Percentiles rank a stretch among this genome's conserved stretches.
Conservation (phyloP, 2,797 vertebrate species). For the Ptychobarbus kaznakovi region DNA sequence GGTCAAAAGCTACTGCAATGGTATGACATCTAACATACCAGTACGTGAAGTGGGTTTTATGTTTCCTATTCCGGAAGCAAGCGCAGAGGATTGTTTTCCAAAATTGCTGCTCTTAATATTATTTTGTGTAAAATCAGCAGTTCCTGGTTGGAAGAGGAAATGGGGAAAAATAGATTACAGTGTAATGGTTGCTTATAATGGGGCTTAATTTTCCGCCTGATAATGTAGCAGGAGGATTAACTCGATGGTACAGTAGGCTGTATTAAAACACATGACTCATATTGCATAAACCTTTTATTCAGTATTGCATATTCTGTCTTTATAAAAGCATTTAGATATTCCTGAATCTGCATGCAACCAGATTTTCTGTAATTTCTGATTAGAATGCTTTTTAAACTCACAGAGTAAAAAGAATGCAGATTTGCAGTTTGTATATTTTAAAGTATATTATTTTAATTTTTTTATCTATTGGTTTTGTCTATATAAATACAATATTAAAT, state of each 20-base stretch:
- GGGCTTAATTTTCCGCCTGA: slow-evolving; percentile 20
- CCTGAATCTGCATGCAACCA: not conserved
- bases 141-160: slow-evolving; percentile 25
- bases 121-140: slow-evolving; percentile 31
- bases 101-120: slow-evolving; percentile 6
- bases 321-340: slow-evolving; percentile 16
- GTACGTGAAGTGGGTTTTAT: slow-evolving; percentile 11
- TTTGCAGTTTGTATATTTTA: not conserved
- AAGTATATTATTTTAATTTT: not conserved
- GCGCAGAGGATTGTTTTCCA: not conserved
- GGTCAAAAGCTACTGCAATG: slow-evolving; percentile 48
- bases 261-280: slow-evolving; percentile 37
- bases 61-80: slow-evolving; percentile 40
- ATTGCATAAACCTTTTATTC: slow-evolving; percentile 17
- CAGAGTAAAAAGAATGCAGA: not conserved
- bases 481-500: not conserved
- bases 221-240: slow-evolving; percentile 28
- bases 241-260: slow-evolving; percentile 5
- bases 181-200: slow-evolving; percentile 26
- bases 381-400: not conserved
- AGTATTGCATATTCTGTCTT: slow-evolving; percentile 19
- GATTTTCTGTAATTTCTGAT: not conserved
- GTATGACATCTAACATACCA: slow-evolving; percentile 29
- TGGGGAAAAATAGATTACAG: slow-evolving; percentile 20
- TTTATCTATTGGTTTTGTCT: not conserved